These are phyloP conservation scores for Xyrauchen texanus DNA, from an alignment of 2,113 vertebrate genomes.

Conservation along the genomic window DNA sequence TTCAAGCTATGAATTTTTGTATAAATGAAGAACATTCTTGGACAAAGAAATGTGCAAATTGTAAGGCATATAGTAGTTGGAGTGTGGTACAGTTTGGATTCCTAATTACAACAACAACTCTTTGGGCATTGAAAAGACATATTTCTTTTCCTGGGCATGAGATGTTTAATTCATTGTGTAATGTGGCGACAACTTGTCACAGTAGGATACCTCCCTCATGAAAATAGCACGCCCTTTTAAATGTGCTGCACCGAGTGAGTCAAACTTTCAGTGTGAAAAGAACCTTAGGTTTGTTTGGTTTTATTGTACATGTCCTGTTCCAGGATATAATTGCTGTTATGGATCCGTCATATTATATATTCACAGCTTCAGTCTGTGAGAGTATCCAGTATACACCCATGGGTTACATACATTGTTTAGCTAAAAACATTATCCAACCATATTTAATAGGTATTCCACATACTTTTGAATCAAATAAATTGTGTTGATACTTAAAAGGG, in stretches of 20 bases:
- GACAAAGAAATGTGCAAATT: too few species aligned
- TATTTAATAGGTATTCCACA: too few species aligned
- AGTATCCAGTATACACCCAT: too few species aligned
- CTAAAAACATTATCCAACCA: too few species aligned
- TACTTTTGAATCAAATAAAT: too few species aligned
- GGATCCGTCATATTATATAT: background rate
- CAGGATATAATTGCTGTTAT: conserved; percentile 1
- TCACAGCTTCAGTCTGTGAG: background rate
- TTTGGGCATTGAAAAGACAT: conserved; percentile 47
- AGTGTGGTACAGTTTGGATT: too few species aligned
- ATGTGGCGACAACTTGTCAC: conserved; percentile 67
- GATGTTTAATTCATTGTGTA: conserved; percentile 76
- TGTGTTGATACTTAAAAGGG: too few species aligned
- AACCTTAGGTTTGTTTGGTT: conserved; percentile 32
- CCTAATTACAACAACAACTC: too few species aligned
- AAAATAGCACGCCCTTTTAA: conserved; percentile 60
- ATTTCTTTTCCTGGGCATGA: conserved; percentile 59
- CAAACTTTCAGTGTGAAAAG: conserved; percentile 34
- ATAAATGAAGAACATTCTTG: too few species aligned
- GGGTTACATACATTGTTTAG: too few species aligned
- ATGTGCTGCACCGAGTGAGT: conserved; percentile 39
- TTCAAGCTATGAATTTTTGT: too few species aligned
- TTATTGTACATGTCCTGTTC: background rate
- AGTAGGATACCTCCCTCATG: conserved; percentile 66
- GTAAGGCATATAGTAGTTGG: too few species aligned